Base-by-base conservation (phyloP, 2,888 invertebrate genomes). In the Drosophila robusta region DNA sequence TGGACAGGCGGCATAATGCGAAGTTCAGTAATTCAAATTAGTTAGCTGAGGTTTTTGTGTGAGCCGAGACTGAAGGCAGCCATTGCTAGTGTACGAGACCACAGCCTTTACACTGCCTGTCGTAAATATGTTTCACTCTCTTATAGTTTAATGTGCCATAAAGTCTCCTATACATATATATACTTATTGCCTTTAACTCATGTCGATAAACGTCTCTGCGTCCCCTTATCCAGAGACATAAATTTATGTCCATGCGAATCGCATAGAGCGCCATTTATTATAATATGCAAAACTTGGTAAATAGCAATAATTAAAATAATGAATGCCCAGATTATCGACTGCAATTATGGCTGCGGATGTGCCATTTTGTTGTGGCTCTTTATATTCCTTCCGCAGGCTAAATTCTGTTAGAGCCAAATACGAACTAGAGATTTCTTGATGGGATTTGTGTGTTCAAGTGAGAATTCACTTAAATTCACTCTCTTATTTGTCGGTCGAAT, bases 301-400 rank as follows among this genome's bases (percentile, higher is more conserved):
- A 89, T 86, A 83, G 78, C 83, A 82, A 86, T 87, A 86, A 90
- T 90, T 89, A 89, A 86, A 87, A 81, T 89, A 90, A 89, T 89
- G 87, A 75, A 74, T 79, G 77, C 72, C 67, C 74, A 83, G 86
- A 82, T 90, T 90, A 89, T 87, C 89, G 84, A 67, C 74, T 73
- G 64, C 78, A 87, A 87, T 89, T 86, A 80, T 81, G 78, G 55
- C 66, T 70, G 64, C 70, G 77, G 67, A 79, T 75, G 73, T 75
- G 69, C 24, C n/a, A 22, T 4, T 39, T 26, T 34, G 36, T 18
- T 22, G 1, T 26, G 18, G 8, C 14, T 38, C 22, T 22, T 0
- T 4, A 1, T 4, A 4, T 3, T 22, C 11, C 56, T 38, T 49
- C 29, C 22, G 36, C 46, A 36, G 8, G 45, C 29, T 12, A 32